Conservation (phyloP, 2,113 vertebrate species). For the Todiramphus saurophagus region DNA sequence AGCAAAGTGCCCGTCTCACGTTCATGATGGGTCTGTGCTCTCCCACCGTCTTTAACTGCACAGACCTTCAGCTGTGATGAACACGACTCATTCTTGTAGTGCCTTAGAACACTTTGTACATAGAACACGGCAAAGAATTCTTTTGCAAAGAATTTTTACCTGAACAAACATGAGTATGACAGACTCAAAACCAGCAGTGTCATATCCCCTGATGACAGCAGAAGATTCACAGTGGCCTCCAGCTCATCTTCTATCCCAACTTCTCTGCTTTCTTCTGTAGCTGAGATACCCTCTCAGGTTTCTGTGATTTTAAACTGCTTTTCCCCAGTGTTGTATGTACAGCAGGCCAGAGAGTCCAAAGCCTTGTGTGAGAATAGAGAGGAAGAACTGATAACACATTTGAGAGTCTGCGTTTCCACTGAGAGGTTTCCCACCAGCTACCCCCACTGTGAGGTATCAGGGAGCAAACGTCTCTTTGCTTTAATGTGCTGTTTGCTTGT, state of each 20-base stretch:
- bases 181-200: neutral
- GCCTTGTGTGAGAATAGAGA: neutral
- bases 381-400: neutral
- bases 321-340: neutral
- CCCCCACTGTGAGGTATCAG: neutral
- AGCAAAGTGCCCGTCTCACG: accelerated
- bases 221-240: no score
- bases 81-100: accelerated
- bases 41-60: accelerated
- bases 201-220: neutral
- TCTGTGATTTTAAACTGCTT: neutral
- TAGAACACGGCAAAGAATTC: neutral
- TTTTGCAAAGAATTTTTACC: neutral
- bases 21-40: accelerated
- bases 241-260: neutral
- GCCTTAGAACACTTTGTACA: neutral
- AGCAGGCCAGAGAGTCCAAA: neutral
- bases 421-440: neutral
- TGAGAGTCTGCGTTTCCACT: neutral
- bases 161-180: neutral
- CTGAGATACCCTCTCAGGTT: neutral
- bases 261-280: neutral
- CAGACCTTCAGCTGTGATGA: neutral
- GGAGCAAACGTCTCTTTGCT: neutral
- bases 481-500: neutral